These are phyloP conservation scores for Indicator maculatus DNA, from an alignment of 2,113 vertebrate species.

Conservation along the genomic window DNA sequence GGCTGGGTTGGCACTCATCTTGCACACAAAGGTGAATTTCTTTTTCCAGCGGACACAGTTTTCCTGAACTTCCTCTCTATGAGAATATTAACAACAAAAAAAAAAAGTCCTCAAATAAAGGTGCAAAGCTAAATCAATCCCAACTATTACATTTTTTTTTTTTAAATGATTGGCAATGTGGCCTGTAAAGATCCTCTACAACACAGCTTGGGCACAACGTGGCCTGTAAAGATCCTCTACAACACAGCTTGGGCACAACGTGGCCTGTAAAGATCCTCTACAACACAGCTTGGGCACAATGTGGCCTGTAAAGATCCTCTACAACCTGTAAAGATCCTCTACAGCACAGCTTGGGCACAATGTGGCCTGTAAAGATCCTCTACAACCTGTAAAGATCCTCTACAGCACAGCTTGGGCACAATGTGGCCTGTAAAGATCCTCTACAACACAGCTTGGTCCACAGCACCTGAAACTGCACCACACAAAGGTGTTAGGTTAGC, in stretches of 20 bases:
- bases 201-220: too few species aligned
- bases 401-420: too few species aligned
- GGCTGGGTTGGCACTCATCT: conserved; percentile 95
- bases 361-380: background rate
- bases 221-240: background rate
- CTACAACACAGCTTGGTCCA: background rate
- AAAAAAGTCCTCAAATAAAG: background rate
- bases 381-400: background rate
- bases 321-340: background rate
- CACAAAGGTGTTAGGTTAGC: background rate
- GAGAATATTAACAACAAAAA: background rate
- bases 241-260: too few species aligned
- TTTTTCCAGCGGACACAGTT: conserved; percentile 97
- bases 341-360: too few species aligned
- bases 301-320: background rate
- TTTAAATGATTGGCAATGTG: too few species aligned
- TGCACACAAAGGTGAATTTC: conserved; percentile 94
- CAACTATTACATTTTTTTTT: background rate
- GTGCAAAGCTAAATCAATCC: background rate
- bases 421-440: too few species aligned
- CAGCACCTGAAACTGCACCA: background rate
- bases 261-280: background rate
- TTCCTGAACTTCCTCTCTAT: conserved; percentile 92
- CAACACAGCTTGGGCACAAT: too few species aligned
- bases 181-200: background rate